These are phyloP conservation scores for Amia ocellicauda DNA, from an alignment of 2,113 vertebrate species.

Conservation along the genomic window DNA sequence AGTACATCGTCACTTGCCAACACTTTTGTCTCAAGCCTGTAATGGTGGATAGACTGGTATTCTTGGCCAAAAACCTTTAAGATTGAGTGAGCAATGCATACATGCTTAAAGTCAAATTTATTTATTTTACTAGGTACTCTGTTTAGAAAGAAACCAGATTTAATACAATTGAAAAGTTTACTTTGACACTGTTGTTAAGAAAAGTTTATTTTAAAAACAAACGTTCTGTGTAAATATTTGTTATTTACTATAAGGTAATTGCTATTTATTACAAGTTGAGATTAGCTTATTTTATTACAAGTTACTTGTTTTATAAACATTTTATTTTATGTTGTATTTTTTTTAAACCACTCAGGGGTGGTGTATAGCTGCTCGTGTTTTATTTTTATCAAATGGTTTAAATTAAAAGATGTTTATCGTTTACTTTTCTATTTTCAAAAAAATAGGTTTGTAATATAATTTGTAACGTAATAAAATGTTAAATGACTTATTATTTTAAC, in stretches of 20 bases:
- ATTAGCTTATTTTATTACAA: too few relatives aligned
- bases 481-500: too few relatives aligned
- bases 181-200: conserved; percentile 3
- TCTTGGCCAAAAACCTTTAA: conserved; percentile 19
- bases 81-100: conserved; percentile 11
- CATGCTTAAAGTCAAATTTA: neutral
- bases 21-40: conserved; percentile 23
- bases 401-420: conserved; percentile 3
- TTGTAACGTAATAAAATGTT: neutral
- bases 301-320: too few relatives aligned
- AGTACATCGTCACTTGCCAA: neutral
- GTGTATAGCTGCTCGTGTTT: conserved; percentile 11
- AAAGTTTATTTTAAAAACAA: conserved; percentile 6
- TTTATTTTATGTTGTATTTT: conserved; percentile 2
- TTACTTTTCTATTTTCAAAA: conserved; percentile 11
- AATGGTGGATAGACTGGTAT: conserved; percentile 28
- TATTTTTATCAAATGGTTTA: neutral
- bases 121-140: conserved; percentile 2
- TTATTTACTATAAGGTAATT: too few relatives aligned
- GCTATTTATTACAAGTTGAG: too few relatives aligned
- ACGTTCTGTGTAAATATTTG: neutral
- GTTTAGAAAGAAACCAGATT: conserved; percentile 15
- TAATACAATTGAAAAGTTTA: neutral
- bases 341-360: conserved; percentile 8
- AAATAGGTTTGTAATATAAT: conserved; percentile 12